Conservation (phyloP, 2,888 invertebrate genomes). For the Pterostichus madidus region DNA sequence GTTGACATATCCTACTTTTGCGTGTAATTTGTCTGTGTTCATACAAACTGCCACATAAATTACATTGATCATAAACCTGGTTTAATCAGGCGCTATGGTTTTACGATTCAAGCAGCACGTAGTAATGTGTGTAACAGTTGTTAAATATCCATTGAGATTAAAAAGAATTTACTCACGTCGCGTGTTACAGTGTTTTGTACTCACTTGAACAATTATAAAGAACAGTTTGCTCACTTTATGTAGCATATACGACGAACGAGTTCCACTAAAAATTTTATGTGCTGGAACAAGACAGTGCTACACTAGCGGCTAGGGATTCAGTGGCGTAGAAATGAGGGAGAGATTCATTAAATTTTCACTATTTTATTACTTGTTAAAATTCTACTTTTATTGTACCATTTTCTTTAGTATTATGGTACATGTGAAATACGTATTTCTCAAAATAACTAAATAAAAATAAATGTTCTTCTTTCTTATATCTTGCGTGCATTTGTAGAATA, state of each 20-base stretch:
- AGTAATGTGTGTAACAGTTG: slow-evolving; percentile 4
- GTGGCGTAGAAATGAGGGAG: neutral
- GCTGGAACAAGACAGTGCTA: slow-evolving; percentile 19
- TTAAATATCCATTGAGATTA: slow-evolving; percentile 30
- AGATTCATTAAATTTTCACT: slow-evolving; percentile 10
- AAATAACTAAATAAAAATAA: no score
- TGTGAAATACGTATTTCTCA: no score
- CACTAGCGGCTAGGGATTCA: neutral
- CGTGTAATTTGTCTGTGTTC: neutral
- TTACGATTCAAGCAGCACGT: slow-evolving; percentile 20
- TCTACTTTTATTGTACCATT: no score
- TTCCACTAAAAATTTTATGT: slow-evolving; percentile 51
- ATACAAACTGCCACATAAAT: slow-evolving; percentile 15
- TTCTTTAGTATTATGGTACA: no score
- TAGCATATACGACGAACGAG: slow-evolving; percentile 46
- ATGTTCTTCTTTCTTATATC: no score
- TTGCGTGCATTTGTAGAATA: no score
- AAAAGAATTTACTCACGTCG: slow-evolving; percentile 15
- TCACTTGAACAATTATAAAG: slow-evolving; percentile 52
- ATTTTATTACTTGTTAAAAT: neutral
- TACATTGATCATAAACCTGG: slow-evolving; percentile 18
- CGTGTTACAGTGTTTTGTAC: slow-evolving; percentile 7
- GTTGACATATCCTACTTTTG: neutral
- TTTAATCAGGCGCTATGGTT: slow-evolving; percentile 23
- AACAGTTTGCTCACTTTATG: slow-evolving; percentile 38